Conservation (phyloP, 37 sponge, comb jelly and placozoan species). For the Cladorhizidae sp. region DNA sequence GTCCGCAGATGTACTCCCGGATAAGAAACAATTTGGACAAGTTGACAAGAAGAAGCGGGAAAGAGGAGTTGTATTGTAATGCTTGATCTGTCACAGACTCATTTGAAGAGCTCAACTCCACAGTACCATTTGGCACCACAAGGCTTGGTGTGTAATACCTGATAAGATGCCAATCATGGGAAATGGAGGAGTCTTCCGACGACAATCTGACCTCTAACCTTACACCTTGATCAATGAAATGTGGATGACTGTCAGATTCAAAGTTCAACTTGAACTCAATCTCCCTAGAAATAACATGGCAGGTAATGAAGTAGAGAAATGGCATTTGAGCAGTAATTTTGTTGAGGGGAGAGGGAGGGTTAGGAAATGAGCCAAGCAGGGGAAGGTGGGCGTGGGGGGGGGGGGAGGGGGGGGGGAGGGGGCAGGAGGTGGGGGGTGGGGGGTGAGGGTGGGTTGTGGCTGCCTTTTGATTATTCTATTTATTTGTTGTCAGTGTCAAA, state of each 20-base stretch:
- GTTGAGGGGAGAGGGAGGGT: not conserved
- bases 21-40: not conserved
- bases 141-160: slow-evolving; percentile 4
- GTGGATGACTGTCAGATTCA: not conserved
- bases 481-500: no score
- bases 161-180: not conserved
- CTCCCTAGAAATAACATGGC: slow-evolving; percentile 1
- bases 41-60: not conserved
- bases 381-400: no score
- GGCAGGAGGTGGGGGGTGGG: no score
- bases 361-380: no score
- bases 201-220: not conserved
- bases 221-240: not conserved
- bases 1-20: slow-evolving; percentile 8
- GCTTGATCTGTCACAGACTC: not conserved
- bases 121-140: not conserved
- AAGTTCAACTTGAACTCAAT: slow-evolving; percentile 24
- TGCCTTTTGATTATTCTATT: no score
- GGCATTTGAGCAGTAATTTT: not conserved
- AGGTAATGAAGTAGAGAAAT: not conserved
- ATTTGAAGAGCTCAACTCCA: not conserved
- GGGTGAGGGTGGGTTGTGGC: no score
- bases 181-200: no score
- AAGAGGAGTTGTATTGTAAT: not conserved
- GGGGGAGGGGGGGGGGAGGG: no score